Evolutionary conservation across 2,888 invertebrate species (phyloP).

Genomic region (Pocota personata): DNA sequence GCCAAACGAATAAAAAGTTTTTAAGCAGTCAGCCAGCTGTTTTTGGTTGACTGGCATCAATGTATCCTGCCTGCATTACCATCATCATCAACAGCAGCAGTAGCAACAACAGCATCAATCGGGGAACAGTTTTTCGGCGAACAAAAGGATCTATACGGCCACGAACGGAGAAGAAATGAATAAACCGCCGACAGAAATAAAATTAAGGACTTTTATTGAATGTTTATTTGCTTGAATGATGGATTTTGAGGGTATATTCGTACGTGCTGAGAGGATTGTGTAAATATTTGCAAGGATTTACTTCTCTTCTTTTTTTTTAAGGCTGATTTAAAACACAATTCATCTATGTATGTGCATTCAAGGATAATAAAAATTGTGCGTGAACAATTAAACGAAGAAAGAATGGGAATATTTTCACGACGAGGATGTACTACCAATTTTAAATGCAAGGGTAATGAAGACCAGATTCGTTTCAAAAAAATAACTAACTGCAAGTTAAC

Average conservation of each 20-base stretch:
- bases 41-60: conserved; percentile 58
- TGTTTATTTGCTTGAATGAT: conserved; percentile 71
- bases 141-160: conserved; percentile 46
- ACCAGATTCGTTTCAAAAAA: too few relatives aligned
- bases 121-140: conserved; percentile 19
- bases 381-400: conserved; percentile 51
- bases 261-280: conserved; percentile 26
- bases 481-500: too few relatives aligned
- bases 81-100: not conserved
- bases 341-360: conserved; percentile 38
- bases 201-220: conserved; percentile 73
- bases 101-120: conserved; percentile 4
- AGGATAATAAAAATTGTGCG: conserved; percentile 69
- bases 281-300: conserved; percentile 69
- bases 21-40: conserved; percentile 67
- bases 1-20: conserved; percentile 44
- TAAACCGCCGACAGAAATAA: conserved; percentile 53
- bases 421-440: too few relatives aligned
- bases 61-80: conserved; percentile 20
- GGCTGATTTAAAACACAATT: conserved; percentile 42
- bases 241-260: conserved; percentile 53
- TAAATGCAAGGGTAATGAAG: too few relatives aligned
- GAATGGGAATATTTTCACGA: not conserved
- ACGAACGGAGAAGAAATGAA: conserved; percentile 38
- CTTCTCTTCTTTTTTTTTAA: not conserved